phyloP scores from a whole-genome alignment of 2,113 vertebrate species.

The Hypomesus transpacificus region DNA sequence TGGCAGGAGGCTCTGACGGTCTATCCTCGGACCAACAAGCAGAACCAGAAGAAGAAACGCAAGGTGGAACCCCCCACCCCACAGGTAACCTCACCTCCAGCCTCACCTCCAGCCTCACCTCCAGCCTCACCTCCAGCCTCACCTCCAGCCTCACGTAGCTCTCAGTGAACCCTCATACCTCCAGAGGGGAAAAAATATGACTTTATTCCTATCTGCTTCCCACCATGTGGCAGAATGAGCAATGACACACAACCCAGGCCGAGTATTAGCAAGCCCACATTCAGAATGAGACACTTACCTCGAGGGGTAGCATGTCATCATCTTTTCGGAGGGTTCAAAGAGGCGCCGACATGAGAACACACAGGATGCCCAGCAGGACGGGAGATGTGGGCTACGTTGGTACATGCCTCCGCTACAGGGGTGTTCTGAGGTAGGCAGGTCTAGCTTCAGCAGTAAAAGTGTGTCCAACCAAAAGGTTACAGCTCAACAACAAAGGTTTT shows the following conservation, averaged over 20 bases:
- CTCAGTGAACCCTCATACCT: too few species aligned
- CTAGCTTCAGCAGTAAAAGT: neutral
- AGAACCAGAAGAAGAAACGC: slow-evolving; percentile 98
- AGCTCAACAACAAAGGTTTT: slow-evolving; percentile 12
- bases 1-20: slow-evolving; percentile 93
- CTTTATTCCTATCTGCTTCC: too few species aligned
- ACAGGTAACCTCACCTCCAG: slow-evolving; percentile 76
- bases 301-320: neutral
- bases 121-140: too few species aligned
- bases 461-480: slow-evolving; percentile 2
- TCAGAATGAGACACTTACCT: too few species aligned
- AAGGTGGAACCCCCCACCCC: slow-evolving; percentile 93
- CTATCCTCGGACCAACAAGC: slow-evolving; percentile 94
- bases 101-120: too few species aligned
- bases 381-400: neutral
- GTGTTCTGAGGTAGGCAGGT: slow-evolving; percentile 4
- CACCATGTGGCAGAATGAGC: too few species aligned
- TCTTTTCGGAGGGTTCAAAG: neutral
- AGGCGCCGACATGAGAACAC: neutral
- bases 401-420: neutral
- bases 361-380: neutral
- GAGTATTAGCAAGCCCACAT: too few species aligned
- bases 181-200: too few species aligned
- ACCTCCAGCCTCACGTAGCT: too few species aligned
- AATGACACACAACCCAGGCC: too few species aligned